phyloP scores from a whole-genome alignment of 2,797 vertebrate species.

The Dendrocincla fuliginosa region DNA sequence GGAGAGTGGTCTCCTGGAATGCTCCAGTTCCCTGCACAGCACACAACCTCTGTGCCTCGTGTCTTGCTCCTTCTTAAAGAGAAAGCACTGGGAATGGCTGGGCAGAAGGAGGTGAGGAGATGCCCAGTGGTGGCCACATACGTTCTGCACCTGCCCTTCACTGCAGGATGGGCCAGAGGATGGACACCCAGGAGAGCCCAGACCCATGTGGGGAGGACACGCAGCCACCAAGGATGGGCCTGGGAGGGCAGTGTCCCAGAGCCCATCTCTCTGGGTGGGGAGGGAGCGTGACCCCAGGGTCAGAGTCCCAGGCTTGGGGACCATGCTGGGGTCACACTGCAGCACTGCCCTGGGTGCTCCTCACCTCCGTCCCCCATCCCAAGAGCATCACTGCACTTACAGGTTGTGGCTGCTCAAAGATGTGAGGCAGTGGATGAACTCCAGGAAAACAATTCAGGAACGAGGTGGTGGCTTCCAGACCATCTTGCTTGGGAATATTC shows the following conservation, averaged over 20 bases:
- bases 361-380: neutral
- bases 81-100: neutral
- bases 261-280: neutral
- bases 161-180: neutral
- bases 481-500: neutral
- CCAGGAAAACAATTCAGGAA: neutral
- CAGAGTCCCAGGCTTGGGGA: neutral
- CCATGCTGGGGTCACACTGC: fast-evolving
- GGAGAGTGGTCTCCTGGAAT: neutral
- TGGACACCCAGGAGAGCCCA: neutral
- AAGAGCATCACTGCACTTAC: neutral
- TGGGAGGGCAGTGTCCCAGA: neutral
- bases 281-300: neutral
- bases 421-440: fast-evolving
- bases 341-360: neutral
- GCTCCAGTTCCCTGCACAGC: neutral
- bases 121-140: fast-evolving
- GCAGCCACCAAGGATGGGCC: neutral
- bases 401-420: neutral
- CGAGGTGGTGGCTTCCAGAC: neutral
- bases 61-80: neutral
- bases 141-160: neutral
- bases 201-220: neutral
- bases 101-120: neutral
- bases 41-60: neutral